These are phyloP conservation scores for Turnix velox DNA, from an alignment of 2,113 vertebrate species.

Conservation along the genomic window DNA sequence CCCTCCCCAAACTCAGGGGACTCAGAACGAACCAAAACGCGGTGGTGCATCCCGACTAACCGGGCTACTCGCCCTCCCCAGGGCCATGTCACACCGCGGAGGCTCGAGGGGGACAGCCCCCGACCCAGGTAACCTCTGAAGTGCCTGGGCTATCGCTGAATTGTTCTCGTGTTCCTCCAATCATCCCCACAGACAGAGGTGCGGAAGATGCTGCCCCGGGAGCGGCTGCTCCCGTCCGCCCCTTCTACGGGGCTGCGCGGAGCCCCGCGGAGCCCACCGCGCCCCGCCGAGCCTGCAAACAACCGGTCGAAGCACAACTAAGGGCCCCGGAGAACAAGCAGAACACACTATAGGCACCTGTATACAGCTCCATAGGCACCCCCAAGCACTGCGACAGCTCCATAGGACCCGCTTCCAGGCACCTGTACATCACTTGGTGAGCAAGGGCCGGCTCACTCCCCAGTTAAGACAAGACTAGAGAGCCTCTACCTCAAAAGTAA, in stretches of 20 bases:
- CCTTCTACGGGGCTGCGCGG: background rate
- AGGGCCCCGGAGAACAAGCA: background rate
- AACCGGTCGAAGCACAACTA: accelerated
- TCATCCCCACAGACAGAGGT: accelerated
- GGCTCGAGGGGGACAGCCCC: background rate
- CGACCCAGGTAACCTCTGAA: accelerated
- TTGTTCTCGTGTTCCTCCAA: background rate
- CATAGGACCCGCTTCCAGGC: background rate
- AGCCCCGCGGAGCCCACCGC: background rate
- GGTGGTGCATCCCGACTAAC: background rate
- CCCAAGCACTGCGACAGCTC: background rate
- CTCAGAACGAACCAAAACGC: accelerated
- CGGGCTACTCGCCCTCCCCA: background rate
- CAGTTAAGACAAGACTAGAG: background rate
- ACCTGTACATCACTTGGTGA: background rate
- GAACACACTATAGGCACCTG: accelerated
- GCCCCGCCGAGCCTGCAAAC: background rate
- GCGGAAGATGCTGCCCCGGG: background rate
- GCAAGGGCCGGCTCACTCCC: background rate
- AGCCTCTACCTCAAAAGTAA: background rate
- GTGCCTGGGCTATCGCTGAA: background rate
- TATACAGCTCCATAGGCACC: background rate
- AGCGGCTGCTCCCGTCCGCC: background rate
- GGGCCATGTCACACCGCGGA: background rate
- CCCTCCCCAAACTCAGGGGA: background rate